Base-by-base conservation (phyloP, 2,797 vertebrate species). In the Craterocephalus amniculus region DNA sequence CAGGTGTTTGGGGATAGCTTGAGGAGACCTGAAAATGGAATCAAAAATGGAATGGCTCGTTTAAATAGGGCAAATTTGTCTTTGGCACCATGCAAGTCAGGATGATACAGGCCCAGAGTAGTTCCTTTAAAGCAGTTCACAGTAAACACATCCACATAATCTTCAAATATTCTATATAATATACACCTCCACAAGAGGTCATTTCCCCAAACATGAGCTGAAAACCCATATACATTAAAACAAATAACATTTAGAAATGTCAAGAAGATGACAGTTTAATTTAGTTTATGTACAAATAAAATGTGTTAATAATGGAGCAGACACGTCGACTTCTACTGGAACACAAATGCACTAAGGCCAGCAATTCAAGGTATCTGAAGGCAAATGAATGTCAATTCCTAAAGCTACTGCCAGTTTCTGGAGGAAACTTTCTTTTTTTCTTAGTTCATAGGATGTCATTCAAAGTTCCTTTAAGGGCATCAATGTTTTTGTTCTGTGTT, bases 1-100 rank as follows among this genome's bases (percentile, higher is more conserved):
- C 40, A 65, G 80, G 74, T 79, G 70, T 83, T 83, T 68, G 70
- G 85, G 83, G 74, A 87, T 66, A 77, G 84, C 70, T 76, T 67
- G 77, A 85, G 84, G 81, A 67, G 81, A 74, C 74, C 76, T 79
- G 82, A 72, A 71, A 71, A 68, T 65, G 49, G 62, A 73, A 74
- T 74, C 63, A 74, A 70, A 81, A 78, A 76, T 67, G 69, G 68
- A 84, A 73, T 24, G 55, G 80, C 70, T 76, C n/a, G 52, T 58
- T 85, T 83, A 84, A 85, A 76, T 85, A 78, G 73, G 78, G 29
- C 84, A 84, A 34, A 66, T 52, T 40, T 72, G 73, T 52, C 67
- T 54, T 62, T 60, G 45, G n/a, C 45, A 49, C 45, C 55, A 38
- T 38, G 35, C 35, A 54, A 71, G 48, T 70, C 3, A 35, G 20